These are phyloP conservation scores for Ophioninae sp. DNA, from an alignment of 2,888 invertebrate genomes.

Conservation along the genomic window DNA sequence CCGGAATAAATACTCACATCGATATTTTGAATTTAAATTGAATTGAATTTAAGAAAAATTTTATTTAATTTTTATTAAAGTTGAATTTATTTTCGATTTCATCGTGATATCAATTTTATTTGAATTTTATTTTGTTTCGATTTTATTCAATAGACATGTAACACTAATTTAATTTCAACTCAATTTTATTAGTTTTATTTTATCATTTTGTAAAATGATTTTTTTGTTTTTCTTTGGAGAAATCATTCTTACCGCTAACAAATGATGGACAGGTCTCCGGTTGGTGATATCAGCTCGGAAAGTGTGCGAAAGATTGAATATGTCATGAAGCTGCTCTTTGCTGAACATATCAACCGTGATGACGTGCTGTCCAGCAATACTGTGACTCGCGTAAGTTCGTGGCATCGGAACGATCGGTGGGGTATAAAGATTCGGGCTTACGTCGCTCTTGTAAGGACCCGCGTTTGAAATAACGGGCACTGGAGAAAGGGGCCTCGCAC, in stretches of 20 bases:
- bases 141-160: too few relatives aligned
- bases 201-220: background rate
- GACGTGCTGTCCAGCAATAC: constrained; percentile 89
- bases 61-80: too few relatives aligned
- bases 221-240: background rate
- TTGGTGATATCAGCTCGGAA: constrained; percentile 92
- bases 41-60: too few relatives aligned
- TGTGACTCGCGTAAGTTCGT: constrained; percentile 78
- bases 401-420: constrained; percentile 65
- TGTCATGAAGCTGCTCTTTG: constrained; percentile 94
- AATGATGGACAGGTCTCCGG: constrained; percentile 91
- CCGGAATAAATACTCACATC: too few relatives aligned
- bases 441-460: constrained; percentile 76
- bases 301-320: constrained; percentile 96
- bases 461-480: constrained; percentile 66
- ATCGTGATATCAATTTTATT: too few relatives aligned
- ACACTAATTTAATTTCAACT: too few relatives aligned
- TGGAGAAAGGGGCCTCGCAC: constrained; percentile 74
- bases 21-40: too few relatives aligned
- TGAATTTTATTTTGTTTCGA: too few relatives aligned
- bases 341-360: constrained; percentile 92
- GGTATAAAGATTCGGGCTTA: constrained; percentile 74
- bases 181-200: too few relatives aligned
- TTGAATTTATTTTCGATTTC: too few relatives aligned
- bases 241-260: constrained; percentile 84